Evolutionary conservation across 30 jellyfish, hydroid and myxozoan genomes (phyloP), one percentile per base, ranked within the genome.

Genomic region (Chrysaora quinquecirrha): DNA sequence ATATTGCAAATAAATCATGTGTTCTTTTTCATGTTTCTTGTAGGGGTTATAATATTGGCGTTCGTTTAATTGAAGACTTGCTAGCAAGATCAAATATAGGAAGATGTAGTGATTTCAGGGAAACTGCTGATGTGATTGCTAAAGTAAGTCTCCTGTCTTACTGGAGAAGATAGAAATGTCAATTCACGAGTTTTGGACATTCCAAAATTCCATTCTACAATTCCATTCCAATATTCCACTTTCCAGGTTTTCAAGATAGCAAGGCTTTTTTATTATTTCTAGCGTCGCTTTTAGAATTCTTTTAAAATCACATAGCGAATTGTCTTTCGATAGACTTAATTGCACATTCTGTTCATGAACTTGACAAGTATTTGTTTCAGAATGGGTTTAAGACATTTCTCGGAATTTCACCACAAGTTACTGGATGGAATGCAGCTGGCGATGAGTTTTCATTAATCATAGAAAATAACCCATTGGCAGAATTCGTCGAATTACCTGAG

Each of bases 21-120:
- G n/a, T n/a, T n/a, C n/a, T n/a, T n/a, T n/a, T n/a, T n/a, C n/a
- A n/a, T n/a, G n/a, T n/a, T n/a, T n/a, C n/a, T n/a, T n/a, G n/a
- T n/a, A 95, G 99, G 97, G 99, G 99, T 64, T 90, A 95, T 64
- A 95, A 95, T 80, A 89, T 95, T 75, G 99, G 99, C 34, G 88
- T 95, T 1, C 97, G 99, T n/a, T 84, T 95, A 9, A 86, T 95
- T 30, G 99, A 95, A 76, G 99, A 95, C 58, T 86, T 88, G 75
- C 83, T 95, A 32, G 97, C 99, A 29, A 74, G 98, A 56, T 89
- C 97, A 22, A 86, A 73, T 76, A 86, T 72, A 43, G 96, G 97
- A 19, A 84, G 98, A 46, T 95, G 99, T 67, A 80, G 89, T 82
- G 99, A 95, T 52, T 89, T 95, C 85, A 85, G 90, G 62, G 99